Evolutionary conservation across 1,140 invertebrate genomes (phyloP).

Genomic region (Ceratina japonica): DNA sequence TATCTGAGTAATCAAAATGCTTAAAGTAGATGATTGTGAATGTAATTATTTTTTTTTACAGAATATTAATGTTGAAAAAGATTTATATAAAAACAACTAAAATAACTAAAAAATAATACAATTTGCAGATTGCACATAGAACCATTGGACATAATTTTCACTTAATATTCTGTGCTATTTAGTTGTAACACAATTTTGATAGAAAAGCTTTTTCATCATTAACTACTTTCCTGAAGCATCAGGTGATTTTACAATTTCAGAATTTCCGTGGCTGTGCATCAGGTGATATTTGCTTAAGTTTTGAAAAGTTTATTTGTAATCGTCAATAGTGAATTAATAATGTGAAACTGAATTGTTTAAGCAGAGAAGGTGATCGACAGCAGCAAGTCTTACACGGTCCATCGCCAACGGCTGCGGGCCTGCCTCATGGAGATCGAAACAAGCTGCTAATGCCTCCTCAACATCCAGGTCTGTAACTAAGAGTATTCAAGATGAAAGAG

Average conservation of each 20-base stretch:
- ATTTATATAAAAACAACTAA: conserved; percentile 32
- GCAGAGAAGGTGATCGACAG: conserved; percentile 77
- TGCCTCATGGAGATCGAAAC: conserved; percentile 74
- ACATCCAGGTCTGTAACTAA: conserved; percentile 80
- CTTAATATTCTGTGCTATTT: conserved; percentile 45
- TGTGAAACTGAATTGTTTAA: conserved; percentile 77
- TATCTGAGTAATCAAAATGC: neutral
- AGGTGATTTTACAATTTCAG: conserved; percentile 70
- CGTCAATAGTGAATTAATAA: conserved; percentile 65
- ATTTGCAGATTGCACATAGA: conserved; percentile 41
- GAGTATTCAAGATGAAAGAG: conserved; percentile 74
- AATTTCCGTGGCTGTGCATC: conserved; percentile 66
- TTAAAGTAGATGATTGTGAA: conserved; percentile 41
- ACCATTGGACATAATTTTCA: conserved; percentile 31
- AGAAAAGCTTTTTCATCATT: conserved; percentile 54
- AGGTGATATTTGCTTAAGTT: conserved; percentile 64
- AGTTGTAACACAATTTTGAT: conserved; percentile 28
- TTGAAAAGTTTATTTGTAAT: conserved; percentile 57
- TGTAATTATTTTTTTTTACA: conserved; percentile 42
- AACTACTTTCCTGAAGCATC: conserved; percentile 53
- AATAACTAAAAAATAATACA: conserved; percentile 37
- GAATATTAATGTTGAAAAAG: conserved; percentile 36
- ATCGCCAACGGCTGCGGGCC: conserved; percentile 68
- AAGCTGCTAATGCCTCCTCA: conserved; percentile 78
- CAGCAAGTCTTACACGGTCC: conserved; percentile 74